phyloP scores from a whole-genome alignment of 2,888 invertebrate genomes.

The Chrysolina americana region DNA sequence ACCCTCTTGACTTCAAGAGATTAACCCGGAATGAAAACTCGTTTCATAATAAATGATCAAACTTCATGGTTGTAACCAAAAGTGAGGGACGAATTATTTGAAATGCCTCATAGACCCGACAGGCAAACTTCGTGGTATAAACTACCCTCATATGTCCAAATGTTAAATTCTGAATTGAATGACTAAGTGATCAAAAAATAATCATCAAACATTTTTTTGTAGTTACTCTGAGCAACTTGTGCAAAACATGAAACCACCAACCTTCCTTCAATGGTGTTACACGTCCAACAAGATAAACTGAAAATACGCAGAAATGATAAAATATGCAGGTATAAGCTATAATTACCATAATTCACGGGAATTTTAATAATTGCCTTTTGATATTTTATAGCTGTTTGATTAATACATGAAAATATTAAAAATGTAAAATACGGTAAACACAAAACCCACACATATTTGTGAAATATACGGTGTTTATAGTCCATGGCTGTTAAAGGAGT shows the following conservation, averaged over 20 bases:
- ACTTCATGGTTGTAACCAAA: no score
- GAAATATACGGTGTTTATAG: slow-evolving; percentile 44
- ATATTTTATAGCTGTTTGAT: slow-evolving; percentile 42
- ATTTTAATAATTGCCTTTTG: slow-evolving; percentile 40
- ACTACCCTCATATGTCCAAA: no score
- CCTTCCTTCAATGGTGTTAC: background rate
- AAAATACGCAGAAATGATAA: slow-evolving; percentile 20
- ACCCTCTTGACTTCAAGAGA: no score
- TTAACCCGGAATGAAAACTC: no score
- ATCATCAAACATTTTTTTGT: no score
- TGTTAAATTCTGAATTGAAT: no score
- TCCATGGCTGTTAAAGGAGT: slow-evolving; percentile 44
- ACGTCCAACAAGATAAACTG: background rate
- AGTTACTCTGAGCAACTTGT: no score
- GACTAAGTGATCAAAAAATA: no score
- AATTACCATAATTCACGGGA: slow-evolving; percentile 36
- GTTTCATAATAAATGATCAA: no score
- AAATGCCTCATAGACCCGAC: no score
- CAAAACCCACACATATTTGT: slow-evolving; percentile 47
- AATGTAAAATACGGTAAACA: slow-evolving; percentile 47
- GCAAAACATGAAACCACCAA: background rate
- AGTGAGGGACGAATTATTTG: no score
- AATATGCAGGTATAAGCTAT: slow-evolving; percentile 14
- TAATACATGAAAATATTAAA: slow-evolving; percentile 43
- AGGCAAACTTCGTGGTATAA: no score